Conservation (phyloP, 2,888 invertebrate genomes). For the Eulithis testata region DNA sequence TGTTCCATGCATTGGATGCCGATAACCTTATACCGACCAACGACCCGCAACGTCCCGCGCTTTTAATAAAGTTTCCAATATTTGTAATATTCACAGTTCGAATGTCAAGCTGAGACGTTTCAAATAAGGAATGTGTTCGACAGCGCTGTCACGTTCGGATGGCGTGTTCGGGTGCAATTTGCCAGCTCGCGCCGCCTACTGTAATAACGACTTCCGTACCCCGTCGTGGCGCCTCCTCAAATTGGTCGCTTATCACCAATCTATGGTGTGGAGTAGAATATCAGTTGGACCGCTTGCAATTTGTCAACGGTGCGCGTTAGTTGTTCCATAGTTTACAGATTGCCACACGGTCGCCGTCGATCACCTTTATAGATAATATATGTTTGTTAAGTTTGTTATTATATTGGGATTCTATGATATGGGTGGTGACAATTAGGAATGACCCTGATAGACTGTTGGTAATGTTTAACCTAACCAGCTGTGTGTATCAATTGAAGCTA, state of each 20-base stretch:
- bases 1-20: no score
- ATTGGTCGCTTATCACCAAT: slow-evolving; percentile 85
- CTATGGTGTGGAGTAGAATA: slow-evolving; percentile 79
- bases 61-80: slow-evolving; percentile 55
- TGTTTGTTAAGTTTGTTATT: slow-evolving; percentile 1
- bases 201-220: slow-evolving; percentile 84
- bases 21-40: no score
- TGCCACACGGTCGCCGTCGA: slow-evolving; percentile 25
- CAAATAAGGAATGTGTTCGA: slow-evolving; percentile 82
- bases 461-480: no score
- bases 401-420: background rate
- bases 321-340: slow-evolving; percentile 58
- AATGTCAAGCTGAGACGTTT: slow-evolving; percentile 77
- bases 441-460: no score
- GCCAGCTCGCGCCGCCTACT: slow-evolving; percentile 80
- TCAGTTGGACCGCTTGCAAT: slow-evolving; percentile 76
- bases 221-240: slow-evolving; percentile 83
- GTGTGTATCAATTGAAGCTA: background rate
- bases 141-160: slow-evolving; percentile 82
- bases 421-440: no score
- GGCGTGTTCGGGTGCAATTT: slow-evolving; percentile 82
- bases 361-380: slow-evolving; percentile 28
- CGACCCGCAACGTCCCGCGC: slow-evolving; percentile 8
- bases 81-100: slow-evolving; percentile 63
- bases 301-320: slow-evolving; percentile 72